Base-by-base conservation (phyloP, 2,113 vertebrate species). In the Callipepla squamata region DNA sequence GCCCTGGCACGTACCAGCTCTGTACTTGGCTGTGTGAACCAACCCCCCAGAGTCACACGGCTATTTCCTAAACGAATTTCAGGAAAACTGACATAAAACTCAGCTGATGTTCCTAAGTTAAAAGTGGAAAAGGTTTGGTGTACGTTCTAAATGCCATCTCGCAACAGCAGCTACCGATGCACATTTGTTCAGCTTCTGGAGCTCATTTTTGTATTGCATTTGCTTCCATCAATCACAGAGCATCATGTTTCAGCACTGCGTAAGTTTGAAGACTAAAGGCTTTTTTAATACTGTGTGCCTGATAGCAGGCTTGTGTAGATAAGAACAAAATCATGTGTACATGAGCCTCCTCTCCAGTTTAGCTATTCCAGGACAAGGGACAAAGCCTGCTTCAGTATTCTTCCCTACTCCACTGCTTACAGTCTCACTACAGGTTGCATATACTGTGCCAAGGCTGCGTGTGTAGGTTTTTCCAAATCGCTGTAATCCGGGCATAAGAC, bases 191-290 rank as follows among this genome's bases (percentile, higher is more conserved):
- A 80, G 51, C 62, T 44, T 48, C 58, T 18, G 20, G 42, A 76
- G 57, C 8, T 26, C 2, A 20, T 36, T 66, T 59, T 23, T 22
- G 5, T 17, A 21, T 78, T 63, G 19, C 10, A 26, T 26, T 86
- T 22, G 17, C 16, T 67, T 67, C 19, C 42, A 84, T n/a, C n/a
- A 38, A 78, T n/a, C 30, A 38, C 32, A 25, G 21, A 5, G 1
- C n/a, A 36, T 11, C 1, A 1, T 3, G 2, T 23, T 45, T 8
- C 34, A 14, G 20, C 1, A 0, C 8, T 23, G 7, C 11, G 6
- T 50, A 21, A 77, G 13, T 23, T 1, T 1, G 25, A 65, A 65
- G 5, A 6, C n/a, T 30, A 14, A 28, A 53, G 15, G 26, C 51
- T 53, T 30, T 36, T 38, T 57, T 76, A 67, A 30, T 21, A 21